Evolutionary conservation across 2,113 vertebrate genomes (phyloP), one percentile per base, ranked within the genome.

Genomic region (Oreocharis arfaki): DNA sequence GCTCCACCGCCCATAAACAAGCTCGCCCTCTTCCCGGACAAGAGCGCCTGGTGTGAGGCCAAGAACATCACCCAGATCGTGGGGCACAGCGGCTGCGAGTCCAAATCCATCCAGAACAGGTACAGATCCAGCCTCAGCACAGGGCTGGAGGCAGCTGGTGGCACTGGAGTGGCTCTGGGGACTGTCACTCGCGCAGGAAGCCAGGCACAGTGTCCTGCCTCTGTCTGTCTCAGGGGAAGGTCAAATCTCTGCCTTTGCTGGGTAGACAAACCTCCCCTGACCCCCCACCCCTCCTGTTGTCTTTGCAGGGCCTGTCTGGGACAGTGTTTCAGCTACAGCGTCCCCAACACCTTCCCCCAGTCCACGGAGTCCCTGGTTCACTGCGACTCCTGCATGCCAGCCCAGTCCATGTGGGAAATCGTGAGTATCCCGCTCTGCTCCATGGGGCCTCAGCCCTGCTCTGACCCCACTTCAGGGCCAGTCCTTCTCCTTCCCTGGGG

Each of bases 1-100:
- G 99, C 99, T 1, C 99, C 99, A 0, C 98, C 99, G 1, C 99
- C 99, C 97, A 99, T 99, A 92, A 99, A 99, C 98, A 99, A 99
- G 65, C 98, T 99, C 96, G 99, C 99, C 6, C 98, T 99, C 84
- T 99, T 99, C 97, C 99, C 99, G 4, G 99, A 99, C 97, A 99
- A 99, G 98, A 99, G 99, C 2, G 99, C 99, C 87, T 99, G 99
- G 99, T 99, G 99, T 1, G 99, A 99, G 92, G 99, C 99, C 79
- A 99, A 99, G 98, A 99, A 99, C 98, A 99, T 99, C 98, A 99
- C 99, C 78, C 99, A 99, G 98, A 99, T 99, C 35, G 99, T 99
- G 90, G 99, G 99, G 84, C 99, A 99, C 98, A 99, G 98, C 4
- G 99, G 99, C 97, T 99, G 99, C 84, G 98, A 99, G 97, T 98